phyloP scores from a whole-genome alignment of 2,797 vertebrate genomes.

The Galago senegalensis region DNA sequence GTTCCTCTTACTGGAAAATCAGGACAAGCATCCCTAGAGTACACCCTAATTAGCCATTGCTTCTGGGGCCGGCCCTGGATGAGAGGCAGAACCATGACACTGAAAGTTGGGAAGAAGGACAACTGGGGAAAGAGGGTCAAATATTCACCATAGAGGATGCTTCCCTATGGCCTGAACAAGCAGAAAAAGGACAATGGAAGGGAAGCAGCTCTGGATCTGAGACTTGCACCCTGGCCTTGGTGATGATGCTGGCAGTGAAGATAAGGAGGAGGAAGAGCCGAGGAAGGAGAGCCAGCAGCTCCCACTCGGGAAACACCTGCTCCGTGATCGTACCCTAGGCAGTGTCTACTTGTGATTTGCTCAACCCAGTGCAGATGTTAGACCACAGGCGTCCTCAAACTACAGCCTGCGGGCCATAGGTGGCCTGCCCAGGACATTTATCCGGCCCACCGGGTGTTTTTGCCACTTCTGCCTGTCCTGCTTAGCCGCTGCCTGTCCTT shows the following conservation, averaged over 20 bases:
- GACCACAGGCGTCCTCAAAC: no score
- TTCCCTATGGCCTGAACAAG: background rate
- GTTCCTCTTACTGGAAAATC: background rate
- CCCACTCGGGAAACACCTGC: background rate
- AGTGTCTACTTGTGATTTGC: fast-evolving
- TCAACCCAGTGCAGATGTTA: fast-evolving
- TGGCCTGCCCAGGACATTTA: no score
- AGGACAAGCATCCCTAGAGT: background rate
- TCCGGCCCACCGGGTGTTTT: no score
- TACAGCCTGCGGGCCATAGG: no score
- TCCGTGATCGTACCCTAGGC: fast-evolving
- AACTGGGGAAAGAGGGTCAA: fast-evolving
- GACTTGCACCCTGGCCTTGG: background rate
- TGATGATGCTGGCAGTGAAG: background rate
- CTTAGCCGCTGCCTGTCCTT: no score
- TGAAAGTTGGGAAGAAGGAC: background rate
- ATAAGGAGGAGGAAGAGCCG: background rate
- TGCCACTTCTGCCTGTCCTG: no score
- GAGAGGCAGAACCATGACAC: background rate
- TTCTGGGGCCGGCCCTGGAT: background rate
- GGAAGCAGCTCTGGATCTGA: background rate
- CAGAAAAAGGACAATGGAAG: background rate
- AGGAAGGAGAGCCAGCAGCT: background rate
- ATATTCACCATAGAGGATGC: background rate
- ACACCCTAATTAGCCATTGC: background rate